Conservation (phyloP, 2,113 vertebrate species). For the Budorcas taxicolor region DNA sequence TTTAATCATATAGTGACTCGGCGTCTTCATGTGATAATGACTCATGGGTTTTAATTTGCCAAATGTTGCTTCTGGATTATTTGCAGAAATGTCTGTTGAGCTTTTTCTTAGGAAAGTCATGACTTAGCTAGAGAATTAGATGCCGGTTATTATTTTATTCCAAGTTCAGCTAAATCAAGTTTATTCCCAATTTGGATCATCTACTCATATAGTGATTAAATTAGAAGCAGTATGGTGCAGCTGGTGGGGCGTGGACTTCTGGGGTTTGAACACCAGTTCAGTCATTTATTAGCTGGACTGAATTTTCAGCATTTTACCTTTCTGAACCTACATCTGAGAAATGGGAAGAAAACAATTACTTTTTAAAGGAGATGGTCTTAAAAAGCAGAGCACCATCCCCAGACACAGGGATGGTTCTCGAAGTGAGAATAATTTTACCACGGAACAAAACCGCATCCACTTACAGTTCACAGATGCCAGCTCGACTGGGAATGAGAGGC, state of each 20-base stretch:
- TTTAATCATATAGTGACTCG: conserved; percentile 52
- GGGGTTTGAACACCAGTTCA: background rate
- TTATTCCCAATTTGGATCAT: conserved; percentile 15
- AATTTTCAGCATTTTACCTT: background rate
- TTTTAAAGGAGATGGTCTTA: background rate
- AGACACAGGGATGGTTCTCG: background rate
- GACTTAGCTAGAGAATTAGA: conserved; percentile 9
- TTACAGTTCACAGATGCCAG: conserved; percentile 89
- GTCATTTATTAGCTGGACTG: background rate
- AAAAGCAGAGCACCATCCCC: background rate
- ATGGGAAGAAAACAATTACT: background rate
- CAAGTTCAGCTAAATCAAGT: conserved; percentile 4
- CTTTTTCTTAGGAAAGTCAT: conserved; percentile 53
- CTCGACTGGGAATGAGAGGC: conserved; percentile 86
- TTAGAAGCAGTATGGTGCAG: background rate
- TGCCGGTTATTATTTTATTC: conserved; percentile 23
- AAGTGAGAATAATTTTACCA: background rate
- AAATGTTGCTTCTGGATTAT: conserved; percentile 57
- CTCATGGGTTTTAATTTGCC: conserved; percentile 48
- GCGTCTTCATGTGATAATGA: conserved; percentile 52
- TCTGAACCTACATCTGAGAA: background rate
- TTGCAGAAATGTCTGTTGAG: conserved; percentile 42
- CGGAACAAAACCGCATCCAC: conserved; percentile 60
- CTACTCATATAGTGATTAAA: background rate
- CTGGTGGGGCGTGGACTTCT: background rate